phyloP scores from a whole-genome alignment of 2,888 invertebrate species.

The Pterobdella sp. region DNA sequence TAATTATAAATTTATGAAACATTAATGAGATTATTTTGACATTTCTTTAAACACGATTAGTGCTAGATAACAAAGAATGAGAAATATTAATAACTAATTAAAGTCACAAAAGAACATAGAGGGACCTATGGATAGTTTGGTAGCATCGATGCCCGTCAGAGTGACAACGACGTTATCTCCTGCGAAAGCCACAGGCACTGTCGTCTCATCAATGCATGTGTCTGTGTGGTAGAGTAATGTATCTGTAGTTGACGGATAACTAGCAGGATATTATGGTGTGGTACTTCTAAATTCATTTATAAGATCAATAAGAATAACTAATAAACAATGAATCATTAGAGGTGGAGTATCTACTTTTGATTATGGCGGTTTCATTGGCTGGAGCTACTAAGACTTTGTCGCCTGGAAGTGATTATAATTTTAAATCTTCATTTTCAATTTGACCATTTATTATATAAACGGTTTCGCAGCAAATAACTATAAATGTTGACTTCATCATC shows the following conservation, averaged over 20 bases:
- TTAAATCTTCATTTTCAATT: background rate
- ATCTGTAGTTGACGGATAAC: too few relatives aligned
- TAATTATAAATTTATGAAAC: too few relatives aligned
- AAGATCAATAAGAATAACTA: background rate
- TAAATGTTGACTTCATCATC: background rate
- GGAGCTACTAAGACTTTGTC: conserved; percentile 82
- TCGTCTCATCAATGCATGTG: conserved; percentile 63
- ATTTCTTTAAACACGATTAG: background rate
- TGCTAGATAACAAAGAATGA: too few relatives aligned
- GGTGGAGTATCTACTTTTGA: conserved; percentile 60
- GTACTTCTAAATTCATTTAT: background rate
- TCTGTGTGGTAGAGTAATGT: too few relatives aligned
- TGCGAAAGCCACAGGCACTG: conserved; percentile 72
- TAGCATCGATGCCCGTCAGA: conserved; percentile 63
- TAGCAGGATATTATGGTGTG: too few relatives aligned
- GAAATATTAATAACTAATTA: too few relatives aligned
- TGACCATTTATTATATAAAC: background rate
- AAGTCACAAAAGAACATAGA: too few relatives aligned
- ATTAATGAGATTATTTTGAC: too few relatives aligned
- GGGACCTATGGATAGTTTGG: conserved; percentile 67
- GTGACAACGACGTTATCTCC: conserved; percentile 84
- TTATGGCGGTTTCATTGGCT: conserved; percentile 69
- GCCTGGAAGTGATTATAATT: conserved; percentile 44
- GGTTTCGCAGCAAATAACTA: background rate
- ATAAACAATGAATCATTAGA: background rate